Evolutionary conservation across 1,140 invertebrate species (phyloP), one percentile per base, ranked within the genome.

Genomic region (Caenorhabditis briggsae): DNA sequence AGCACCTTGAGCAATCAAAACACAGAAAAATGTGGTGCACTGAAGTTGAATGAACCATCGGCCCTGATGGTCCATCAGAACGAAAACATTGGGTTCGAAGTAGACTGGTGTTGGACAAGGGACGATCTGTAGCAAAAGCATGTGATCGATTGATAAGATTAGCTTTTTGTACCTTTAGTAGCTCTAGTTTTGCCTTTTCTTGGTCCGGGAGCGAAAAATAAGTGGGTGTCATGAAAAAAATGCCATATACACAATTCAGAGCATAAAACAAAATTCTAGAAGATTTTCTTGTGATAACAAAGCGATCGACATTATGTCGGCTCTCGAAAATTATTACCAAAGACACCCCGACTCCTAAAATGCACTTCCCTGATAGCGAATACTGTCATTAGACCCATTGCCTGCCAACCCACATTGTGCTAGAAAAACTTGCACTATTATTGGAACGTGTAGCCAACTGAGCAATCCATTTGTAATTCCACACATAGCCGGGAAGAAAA

Each of bases 11-110:
- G 25, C 23, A 11, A 61, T 23, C 6, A 61, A 3, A 25, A 61
- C 20, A 11, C 59, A 61, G 59, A 61, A 61, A 33, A 61, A 61
- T 61, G 59, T 61, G 23, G 59, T 61, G 59, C 59, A 61, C 25
- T 61, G 59, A 25, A 8, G 20, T 12, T 61, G 59, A 11, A 61
- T 61, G 14, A 61, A 61, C 7, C 20, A 20, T 25, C 59, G 59
- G 8, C 59, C 59, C 14, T 61, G 18, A 20, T 61, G 59, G 59
- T 61, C n/a, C 59, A 61, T 61, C 8, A 61, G 59, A 9, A 61
- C 59, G 12, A 61, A 61, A 25, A 61, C 59, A 20, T 61, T 61
- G 20, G 59, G 25, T 61, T 61, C 59, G 59, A 61, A 61, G 23
- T 61, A 61, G 8, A 61, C 3, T 25, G 59, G 23, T 11, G 59